Percentiles rank a stretch among this genome's conserved stretches.
phyloP scores from a whole-genome alignment of 2,113 vertebrate genomes.

The Anguilla japonica region DNA sequence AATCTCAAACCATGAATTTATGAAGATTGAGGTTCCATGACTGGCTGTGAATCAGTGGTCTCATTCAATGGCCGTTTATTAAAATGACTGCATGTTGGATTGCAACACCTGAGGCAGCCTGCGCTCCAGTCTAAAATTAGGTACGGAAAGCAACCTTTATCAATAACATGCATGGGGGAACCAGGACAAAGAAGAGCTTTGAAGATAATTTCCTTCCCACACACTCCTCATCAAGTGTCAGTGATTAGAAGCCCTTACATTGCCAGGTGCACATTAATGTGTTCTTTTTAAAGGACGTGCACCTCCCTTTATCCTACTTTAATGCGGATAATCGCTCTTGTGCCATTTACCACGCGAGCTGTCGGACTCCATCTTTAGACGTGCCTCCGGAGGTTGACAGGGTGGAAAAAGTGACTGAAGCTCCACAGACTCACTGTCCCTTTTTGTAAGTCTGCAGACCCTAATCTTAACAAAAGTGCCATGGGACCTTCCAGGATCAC shows the following conservation, averaged over 20 bases:
- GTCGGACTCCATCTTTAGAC: too few species aligned
- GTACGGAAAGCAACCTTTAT: neutral
- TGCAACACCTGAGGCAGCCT: neutral
- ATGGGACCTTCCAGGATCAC: too few species aligned
- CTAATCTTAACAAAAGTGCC: too few species aligned
- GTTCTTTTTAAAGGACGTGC: too few species aligned
- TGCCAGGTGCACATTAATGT: neutral
- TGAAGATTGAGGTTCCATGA: neutral
- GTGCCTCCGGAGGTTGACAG: too few species aligned
- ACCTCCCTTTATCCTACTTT: too few species aligned
- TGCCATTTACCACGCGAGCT: too few species aligned
- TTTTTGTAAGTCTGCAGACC: too few species aligned
- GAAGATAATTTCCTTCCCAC: neutral
- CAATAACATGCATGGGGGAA: neutral
- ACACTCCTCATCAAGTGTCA: neutral
- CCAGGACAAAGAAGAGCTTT: neutral
- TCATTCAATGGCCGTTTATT: too few species aligned
- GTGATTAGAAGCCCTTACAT: neutral
- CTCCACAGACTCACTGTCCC: too few species aligned
- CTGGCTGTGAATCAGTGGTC: neutral
- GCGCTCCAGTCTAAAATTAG: neutral
- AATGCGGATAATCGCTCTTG: too few species aligned
- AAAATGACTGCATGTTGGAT: neutral
- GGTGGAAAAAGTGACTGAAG: too few species aligned
- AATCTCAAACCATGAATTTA: neutral